phyloP scores from a whole-genome alignment of 2,888 invertebrate genomes.

The Eilema griseolum region DNA sequence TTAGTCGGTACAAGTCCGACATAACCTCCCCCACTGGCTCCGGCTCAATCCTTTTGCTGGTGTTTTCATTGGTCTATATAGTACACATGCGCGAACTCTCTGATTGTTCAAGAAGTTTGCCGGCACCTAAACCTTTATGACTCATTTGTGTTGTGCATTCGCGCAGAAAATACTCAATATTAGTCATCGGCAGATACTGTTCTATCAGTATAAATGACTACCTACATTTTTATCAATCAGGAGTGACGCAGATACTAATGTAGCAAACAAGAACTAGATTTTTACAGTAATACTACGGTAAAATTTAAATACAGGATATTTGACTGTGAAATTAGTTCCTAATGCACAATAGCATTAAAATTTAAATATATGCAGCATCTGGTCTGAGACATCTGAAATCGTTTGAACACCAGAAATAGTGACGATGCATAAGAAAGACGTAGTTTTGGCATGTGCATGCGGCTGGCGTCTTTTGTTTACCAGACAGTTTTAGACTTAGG shows the following conservation, averaged over 20 bases:
- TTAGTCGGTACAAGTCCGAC: too few species aligned
- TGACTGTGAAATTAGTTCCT: too few species aligned
- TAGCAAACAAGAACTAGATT: too few species aligned
- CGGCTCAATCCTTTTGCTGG: too few species aligned
- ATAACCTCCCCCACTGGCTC: too few species aligned
- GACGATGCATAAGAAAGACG: neutral
- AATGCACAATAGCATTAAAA: neutral
- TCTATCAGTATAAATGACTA: neutral
- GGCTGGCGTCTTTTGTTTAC: conserved; percentile 2
- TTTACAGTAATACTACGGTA: too few species aligned
- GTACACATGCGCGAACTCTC: too few species aligned
- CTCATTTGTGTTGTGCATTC: too few species aligned
- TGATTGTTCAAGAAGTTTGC: too few species aligned
- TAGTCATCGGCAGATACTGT: conserved; percentile 5
- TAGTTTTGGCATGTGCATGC: neutral
- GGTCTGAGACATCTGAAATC: neutral
- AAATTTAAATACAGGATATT: too few species aligned
- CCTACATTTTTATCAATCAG: neutral
- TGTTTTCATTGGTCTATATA: too few species aligned
- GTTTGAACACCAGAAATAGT: neutral
- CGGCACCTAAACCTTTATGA: too few species aligned
- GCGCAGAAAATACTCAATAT: neutral
- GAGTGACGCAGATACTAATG: neutral
- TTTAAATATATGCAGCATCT: neutral
- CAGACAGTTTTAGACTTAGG: neutral